Evolutionary conservation across 2,797 vertebrate genomes (phyloP), one percentile per base, ranked within the genome.

Genomic region (Ptychadena robeensis): DNA sequence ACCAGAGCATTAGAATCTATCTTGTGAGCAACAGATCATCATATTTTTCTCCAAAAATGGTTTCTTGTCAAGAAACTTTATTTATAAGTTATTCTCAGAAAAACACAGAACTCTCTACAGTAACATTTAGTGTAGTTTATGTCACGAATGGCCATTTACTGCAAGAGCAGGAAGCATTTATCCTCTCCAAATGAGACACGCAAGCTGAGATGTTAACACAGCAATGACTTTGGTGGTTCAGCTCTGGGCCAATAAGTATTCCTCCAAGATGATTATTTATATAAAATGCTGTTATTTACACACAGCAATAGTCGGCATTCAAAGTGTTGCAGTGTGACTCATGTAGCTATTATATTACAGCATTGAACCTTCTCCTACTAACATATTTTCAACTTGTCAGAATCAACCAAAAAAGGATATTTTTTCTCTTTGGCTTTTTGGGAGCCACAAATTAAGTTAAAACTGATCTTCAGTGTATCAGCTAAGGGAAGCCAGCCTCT

Each of bases 391-490:
- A 22, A 22, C 44, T 8, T 53, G 18, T 22, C 44, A 53, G 44
- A 5, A 18, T 22, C 18, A 53, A 8, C 44, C 44, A 22, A 53
- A 53, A 44, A 48, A 4, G 18, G 7, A 2, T n/a, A n/a, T n/a
- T 12, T 11, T 40, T 40, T 40, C 2, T 44, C 12, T 18, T 11
- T 28, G 11, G 59, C 59, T 61, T 28, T 10, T 2, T 82, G 70
- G 61, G 73, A 82, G 73, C 78, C 68, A 18, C 72, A 81, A 59
- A 88, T 82, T 88, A 80, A 88, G 88, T 90, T 88, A 86, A 53
- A 92, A 89, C 91, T 88, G 80, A 86, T 28, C 82, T 66, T 89
- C 77, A 67, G 71, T 59, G 71, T 88, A 88, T 89, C 89, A 90
- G 87, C 87, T 88, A 87, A 53, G 84, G 82, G 90, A 89, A 90